Base-by-base conservation (phyloP, 2,113 vertebrate genomes). In the Pardalotus punctatus region DNA sequence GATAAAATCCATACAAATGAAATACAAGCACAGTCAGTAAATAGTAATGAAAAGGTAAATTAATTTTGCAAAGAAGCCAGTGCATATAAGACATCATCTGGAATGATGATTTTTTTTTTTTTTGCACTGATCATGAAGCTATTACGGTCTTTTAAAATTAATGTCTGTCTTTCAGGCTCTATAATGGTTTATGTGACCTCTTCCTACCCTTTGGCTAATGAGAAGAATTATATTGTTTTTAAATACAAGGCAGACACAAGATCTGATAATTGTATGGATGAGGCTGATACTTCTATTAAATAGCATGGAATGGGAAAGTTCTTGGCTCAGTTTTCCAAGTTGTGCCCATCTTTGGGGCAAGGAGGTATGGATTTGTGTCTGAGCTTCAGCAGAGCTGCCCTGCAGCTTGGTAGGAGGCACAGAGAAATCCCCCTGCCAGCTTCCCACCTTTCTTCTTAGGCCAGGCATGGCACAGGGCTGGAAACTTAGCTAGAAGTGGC, bases 1-100 rank as follows among this genome's bases (percentile, higher is more conserved):
- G 90, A 79, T 97, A 96, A 97, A 98, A 98, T 98, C 98, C 91
- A 98, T 98, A 98, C 96, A 98, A 98, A 98, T 98, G 95, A 94
- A 98, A 98, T 98, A 88, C 83, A 96, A 88, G 88, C 58, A 83
- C 67, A 97, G 96, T 97, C 97, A 97, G 96, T 98, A 98, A 98
- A 98, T 98, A 98, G 97, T 97, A 98, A 97, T 97, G 97, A 98
- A 98, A 98, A 98, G 94, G 96, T 96, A 97, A 98, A 98, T 98
- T 97, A 87, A 87, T 97, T 98, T 98, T 97, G 86, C 92, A 72
- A 91, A 96, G 95, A 95, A 98, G 90, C 69, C 84, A 90, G 93
- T 97, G 72, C 96, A 95, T 97, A 95, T 91, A 96, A 97, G 96
- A 95, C 97, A 98, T 98, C 96, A 96, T 97, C 91, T 97, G 83